phyloP scores from a whole-genome alignment of 2,797 vertebrate genomes.

The Trachurus trachurus region DNA sequence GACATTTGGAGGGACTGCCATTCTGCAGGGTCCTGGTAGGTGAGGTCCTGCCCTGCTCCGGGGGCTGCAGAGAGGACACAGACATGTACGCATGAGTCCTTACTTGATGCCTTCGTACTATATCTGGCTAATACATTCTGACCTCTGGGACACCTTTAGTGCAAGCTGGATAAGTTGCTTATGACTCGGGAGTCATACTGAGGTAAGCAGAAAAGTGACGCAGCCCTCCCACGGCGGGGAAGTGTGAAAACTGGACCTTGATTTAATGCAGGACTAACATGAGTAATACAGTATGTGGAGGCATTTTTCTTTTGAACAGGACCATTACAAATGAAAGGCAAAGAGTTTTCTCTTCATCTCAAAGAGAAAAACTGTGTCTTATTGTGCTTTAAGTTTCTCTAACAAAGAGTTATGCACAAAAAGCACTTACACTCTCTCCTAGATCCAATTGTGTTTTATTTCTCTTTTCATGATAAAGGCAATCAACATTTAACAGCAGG shows the following conservation, averaged over 20 bases:
- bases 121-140: slow-evolving; percentile 28
- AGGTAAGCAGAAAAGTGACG: slow-evolving; percentile 10
- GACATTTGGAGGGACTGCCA: slow-evolving; percentile 95
- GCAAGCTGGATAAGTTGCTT: slow-evolving; percentile 16
- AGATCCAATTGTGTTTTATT: slow-evolving; percentile 43
- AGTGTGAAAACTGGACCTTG: slow-evolving; percentile 13
- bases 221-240: background rate
- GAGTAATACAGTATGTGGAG: slow-evolving; percentile 4
- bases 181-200: slow-evolving; percentile 15
- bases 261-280: slow-evolving; percentile 11
- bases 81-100: slow-evolving; percentile 13
- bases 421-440: slow-evolving; percentile 34
- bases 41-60: slow-evolving; percentile 82
- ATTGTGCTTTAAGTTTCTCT: slow-evolving; percentile 21
- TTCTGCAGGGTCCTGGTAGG: slow-evolving; percentile 88
- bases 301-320: background rate
- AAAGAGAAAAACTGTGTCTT: slow-evolving; percentile 15
- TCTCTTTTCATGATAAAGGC: slow-evolving; percentile 50
- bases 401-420: slow-evolving; percentile 4
- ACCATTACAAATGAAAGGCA: background rate
- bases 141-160: slow-evolving; percentile 18
- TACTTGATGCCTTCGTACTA: background rate
- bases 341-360: slow-evolving; percentile 13
- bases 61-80: slow-evolving; percentile 78
- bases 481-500: slow-evolving; percentile 69